Percentiles rank a stretch among this genome's conserved stretches.
Evolutionary conservation across 1,140 invertebrate genomes (phyloP).

Genomic region (Listronotus bonariensis): DNA sequence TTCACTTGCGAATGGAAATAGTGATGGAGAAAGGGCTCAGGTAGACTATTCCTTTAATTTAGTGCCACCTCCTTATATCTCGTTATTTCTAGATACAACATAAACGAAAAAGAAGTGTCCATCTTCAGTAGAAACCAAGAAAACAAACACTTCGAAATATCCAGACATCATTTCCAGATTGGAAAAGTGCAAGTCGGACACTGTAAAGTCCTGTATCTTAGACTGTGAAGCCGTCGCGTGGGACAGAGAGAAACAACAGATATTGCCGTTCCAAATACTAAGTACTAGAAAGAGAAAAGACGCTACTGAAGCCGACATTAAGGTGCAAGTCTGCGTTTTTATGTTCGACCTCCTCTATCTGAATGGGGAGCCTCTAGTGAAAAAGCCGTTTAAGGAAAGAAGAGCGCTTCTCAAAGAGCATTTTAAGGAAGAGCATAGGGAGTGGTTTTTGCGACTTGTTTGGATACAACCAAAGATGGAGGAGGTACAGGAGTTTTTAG

Average conservation of each 20-base stretch:
- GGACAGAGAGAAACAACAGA: constrained; percentile 87
- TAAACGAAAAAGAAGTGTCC: constrained; percentile 69
- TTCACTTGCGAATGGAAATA: constrained; percentile 99
- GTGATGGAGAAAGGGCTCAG: constrained; percentile 98
- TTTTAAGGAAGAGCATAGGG: constrained; percentile 77
- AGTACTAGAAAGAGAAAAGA: constrained; percentile 97
- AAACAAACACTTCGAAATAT: constrained; percentile 97
- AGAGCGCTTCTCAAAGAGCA: constrained; percentile 75
- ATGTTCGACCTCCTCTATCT: constrained; percentile 97
- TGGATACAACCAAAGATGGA: constrained; percentile 88
- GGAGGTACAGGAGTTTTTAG: constrained; percentile 92
- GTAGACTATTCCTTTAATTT: no score
- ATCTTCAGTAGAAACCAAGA: constrained; percentile 98
- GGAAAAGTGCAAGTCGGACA: constrained; percentile 61
- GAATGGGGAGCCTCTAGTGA: constrained; percentile 88
- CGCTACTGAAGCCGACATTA: constrained; percentile 86
- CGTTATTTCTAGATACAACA: constrained; percentile 81
- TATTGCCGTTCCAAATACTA: constrained; percentile 96
- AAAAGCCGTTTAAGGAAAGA: constrained; percentile 76
- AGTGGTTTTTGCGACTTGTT: constrained; percentile 85
- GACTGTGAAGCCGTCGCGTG: constrained; percentile 98
- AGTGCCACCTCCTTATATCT: constrained; percentile 12
- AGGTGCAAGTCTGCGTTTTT: constrained; percentile 97
- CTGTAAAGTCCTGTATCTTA: constrained; percentile 84
- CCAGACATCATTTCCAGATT: constrained; percentile 90